Evolutionary conservation across 2,888 invertebrate genomes (phyloP).

Genomic region (Apotomis turbidana): DNA sequence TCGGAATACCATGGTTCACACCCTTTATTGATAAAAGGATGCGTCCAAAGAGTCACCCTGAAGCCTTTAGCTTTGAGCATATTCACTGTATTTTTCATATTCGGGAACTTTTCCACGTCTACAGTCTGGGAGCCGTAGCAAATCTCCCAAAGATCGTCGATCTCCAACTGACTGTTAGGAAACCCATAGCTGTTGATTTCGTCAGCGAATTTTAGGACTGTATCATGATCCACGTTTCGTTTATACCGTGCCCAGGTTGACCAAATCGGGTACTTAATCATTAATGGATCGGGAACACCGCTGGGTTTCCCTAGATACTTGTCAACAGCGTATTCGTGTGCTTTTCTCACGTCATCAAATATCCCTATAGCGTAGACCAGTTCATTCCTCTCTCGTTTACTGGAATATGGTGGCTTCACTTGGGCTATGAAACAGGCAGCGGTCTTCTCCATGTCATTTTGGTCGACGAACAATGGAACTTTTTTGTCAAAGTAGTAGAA

Average conservation of each 20-base stretch:
- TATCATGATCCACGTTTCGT: conserved; percentile 76
- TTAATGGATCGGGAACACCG: conserved; percentile 80
- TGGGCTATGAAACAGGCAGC: conserved; percentile 81
- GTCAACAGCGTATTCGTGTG: conserved; percentile 85
- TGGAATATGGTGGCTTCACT: conserved; percentile 76
- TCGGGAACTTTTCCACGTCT: conserved; percentile 78
- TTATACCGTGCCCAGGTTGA: conserved; percentile 87
- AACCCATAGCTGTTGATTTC: conserved; percentile 79
- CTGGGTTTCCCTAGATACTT: conserved; percentile 84
- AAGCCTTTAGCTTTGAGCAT: conserved; percentile 74
- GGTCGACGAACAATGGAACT: conserved; percentile 87
- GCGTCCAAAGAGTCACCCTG: conserved; percentile 85
- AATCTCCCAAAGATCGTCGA: conserved; percentile 87
- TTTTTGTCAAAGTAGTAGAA: conserved; percentile 85
- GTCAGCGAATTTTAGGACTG: conserved; percentile 78
- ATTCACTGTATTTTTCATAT: conserved; percentile 77
- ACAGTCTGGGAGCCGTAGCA: conserved; percentile 85
- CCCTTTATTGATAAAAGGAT: conserved; percentile 85
- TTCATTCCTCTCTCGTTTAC: conserved; percentile 65
- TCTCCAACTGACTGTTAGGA: conserved; percentile 83
- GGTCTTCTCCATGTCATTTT: conserved; percentile 78
- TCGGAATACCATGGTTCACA: conserved; percentile 81
- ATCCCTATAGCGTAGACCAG: conserved; percentile 86
- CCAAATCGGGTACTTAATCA: conserved; percentile 86
- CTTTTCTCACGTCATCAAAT: conserved; percentile 80